Conservation (phyloP, 2,888 invertebrate genomes). For the Cremastobaeus sp. region DNA sequence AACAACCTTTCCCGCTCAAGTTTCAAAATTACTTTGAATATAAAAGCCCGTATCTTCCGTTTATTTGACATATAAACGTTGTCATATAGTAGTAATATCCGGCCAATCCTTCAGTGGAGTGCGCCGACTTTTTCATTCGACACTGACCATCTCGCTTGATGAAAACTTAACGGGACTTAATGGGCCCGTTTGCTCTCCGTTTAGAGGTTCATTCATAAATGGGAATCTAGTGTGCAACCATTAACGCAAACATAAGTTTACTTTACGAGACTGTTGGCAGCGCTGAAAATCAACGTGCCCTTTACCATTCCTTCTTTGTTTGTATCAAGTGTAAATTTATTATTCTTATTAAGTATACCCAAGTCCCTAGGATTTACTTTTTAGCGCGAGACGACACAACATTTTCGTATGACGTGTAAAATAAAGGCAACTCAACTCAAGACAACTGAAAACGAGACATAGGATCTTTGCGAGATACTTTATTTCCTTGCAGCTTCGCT, state of each 20-base stretch:
- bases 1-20: slow-evolving; percentile 6
- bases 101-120: slow-evolving; percentile 1
- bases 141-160: slow-evolving; percentile 29
- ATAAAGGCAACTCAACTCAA: too few species aligned
- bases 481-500: too few species aligned
- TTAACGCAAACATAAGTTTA: slow-evolving; percentile 58
- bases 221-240: slow-evolving; percentile 53
- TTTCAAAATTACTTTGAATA: slow-evolving; percentile 5
- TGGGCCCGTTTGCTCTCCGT: slow-evolving; percentile 55
- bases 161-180: slow-evolving; percentile 37
- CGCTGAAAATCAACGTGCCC: slow-evolving; percentile 36
- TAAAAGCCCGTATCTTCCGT: slow-evolving; percentile 6
- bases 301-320: slow-evolving; percentile 20
- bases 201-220: slow-evolving; percentile 35
- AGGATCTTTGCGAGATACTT: too few species aligned
- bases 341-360: slow-evolving; percentile 52
- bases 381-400: too few species aligned
- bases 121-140: slow-evolving; percentile 2
- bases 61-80: slow-evolving; percentile 21
- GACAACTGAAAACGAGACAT: too few species aligned
- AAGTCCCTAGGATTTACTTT: too few species aligned
- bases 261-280: slow-evolving; percentile 54
- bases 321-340: slow-evolving; percentile 41
- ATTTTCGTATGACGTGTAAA: too few species aligned
- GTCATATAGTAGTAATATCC: slow-evolving; percentile 12